Base-by-base conservation (phyloP, 2,113 vertebrate species). In the Illadopsis cleaveri region DNA sequence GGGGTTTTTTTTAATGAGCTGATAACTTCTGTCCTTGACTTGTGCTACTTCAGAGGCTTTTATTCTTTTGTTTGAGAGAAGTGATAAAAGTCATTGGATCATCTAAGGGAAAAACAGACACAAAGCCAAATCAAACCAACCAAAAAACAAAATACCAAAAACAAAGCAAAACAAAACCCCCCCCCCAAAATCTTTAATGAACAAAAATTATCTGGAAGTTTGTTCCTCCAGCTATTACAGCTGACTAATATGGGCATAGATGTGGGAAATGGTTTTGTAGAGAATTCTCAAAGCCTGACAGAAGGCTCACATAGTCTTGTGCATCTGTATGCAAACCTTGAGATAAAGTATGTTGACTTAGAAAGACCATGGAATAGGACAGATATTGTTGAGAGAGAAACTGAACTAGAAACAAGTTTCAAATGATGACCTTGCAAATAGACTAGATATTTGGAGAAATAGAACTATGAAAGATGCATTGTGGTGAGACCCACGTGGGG, bases 91-190 rank as follows among this genome's bases (percentile, higher is more conserved):
- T 64, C 70, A 73, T 24, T 22, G 15, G 58, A 65, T 92, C 7
- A 76, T 50, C 37, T 83, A 48, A 57, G 4, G 8, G 18, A 11
- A 57, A 50, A 60, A 81, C 38, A 7, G 6, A 15, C 23, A 61
- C 23, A 45, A 30, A 50, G 17, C 7, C 6, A 69, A 70, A 14
- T 3, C 23, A 48, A 38, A 38, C 56, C 24, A 15, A 86, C 19
- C 28, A 12, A 28, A 47, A 4, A 78, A 48, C 6, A 30, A 48
- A 61, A 25, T 53, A 31, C 3, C 9, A 25, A 51, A 60, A 23
- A 0, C 9, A 37, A 30, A 56, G 11, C 4, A 5, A 65, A 22
- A 5, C 11, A 16, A n/a, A 38, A 24, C 4, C 14, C 12, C 22
- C 9, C 5, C 14, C 14, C 45, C 19, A 53, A 17, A 71, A 25